Conservation (phyloP, 2,113 vertebrate species). For the Gobio gobio region DNA sequence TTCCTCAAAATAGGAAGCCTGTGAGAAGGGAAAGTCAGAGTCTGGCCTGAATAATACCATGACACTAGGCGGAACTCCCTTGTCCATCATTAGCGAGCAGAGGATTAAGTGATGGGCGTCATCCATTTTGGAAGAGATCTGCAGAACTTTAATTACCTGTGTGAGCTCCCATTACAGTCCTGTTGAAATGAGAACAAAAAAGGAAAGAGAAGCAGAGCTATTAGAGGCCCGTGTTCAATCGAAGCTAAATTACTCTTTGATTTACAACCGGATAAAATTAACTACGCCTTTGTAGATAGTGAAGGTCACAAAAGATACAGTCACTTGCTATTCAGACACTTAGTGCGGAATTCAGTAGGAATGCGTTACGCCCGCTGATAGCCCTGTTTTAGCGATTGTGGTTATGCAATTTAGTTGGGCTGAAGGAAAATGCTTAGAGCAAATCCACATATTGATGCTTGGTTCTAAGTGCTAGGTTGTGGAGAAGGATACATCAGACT, state of each 20-base stretch:
- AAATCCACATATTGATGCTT: neutral
- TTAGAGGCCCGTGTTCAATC: neutral
- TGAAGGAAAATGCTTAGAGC: neutral
- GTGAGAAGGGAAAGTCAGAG: slow-evolving; percentile 15
- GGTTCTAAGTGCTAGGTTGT: neutral
- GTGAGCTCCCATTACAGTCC: slow-evolving; percentile 23
- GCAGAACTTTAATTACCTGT: slow-evolving; percentile 18
- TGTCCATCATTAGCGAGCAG: slow-evolving; percentile 9
- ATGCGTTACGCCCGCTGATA: neutral
- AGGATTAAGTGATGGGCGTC: slow-evolving; percentile 19
- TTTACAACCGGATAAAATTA: slow-evolving; percentile 25
- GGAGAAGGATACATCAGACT: neutral
- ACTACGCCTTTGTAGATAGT: neutral
- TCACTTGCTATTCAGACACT: neutral
- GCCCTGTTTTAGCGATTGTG: neutral
- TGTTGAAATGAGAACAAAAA: neutral
- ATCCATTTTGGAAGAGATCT: slow-evolving; percentile 1
- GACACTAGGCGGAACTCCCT: neutral
- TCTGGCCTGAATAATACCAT: slow-evolving; percentile 16
- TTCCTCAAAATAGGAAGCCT: slow-evolving; percentile 40
- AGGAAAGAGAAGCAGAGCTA: neutral
- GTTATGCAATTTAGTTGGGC: neutral
- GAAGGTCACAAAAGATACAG: slow-evolving; percentile 39
- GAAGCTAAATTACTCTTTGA: slow-evolving; percentile 1
- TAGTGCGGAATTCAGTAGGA: neutral